Percentiles rank a stretch among this genome's conserved stretches.
phyloP scores from a whole-genome alignment of 2,797 vertebrate species.

The Alcedo quadribrachys region DNA sequence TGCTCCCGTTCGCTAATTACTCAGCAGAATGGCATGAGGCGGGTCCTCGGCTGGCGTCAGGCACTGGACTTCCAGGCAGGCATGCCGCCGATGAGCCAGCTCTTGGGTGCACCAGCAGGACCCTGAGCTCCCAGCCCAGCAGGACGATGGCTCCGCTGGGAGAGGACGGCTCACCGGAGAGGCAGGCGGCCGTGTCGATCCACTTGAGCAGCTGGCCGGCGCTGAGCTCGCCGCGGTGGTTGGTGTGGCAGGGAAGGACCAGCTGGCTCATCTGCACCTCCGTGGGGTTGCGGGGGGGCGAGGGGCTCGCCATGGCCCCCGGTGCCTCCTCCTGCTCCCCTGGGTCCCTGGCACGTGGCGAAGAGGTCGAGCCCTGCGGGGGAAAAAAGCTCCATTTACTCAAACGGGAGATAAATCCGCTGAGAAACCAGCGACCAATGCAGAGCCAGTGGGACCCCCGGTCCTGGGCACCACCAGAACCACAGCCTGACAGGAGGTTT shows the following conservation, averaged over 20 bases:
- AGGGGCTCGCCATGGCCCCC: constrained; percentile 72
- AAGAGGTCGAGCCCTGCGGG: constrained; percentile 9
- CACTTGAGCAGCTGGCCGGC: constrained; percentile 94
- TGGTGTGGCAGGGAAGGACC: constrained; percentile 93
- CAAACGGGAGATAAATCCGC: neutral
- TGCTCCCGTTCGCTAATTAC: neutral
- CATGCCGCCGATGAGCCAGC: neutral
- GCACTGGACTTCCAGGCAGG: neutral
- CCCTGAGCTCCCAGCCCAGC: neutral
- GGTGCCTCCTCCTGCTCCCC: neutral
- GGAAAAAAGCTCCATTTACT: rapidly evolving
- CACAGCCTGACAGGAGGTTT: neutral
- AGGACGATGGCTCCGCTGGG: neutral
- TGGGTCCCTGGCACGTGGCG: neutral
- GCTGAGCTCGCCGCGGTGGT: constrained; percentile 90
- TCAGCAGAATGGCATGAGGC: neutral
- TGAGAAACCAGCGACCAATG: rapidly evolving
- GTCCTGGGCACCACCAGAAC: neutral
- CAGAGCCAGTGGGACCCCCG: neutral
- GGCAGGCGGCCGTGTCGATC: constrained; percentile 96
- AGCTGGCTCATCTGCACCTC: constrained; percentile 98
- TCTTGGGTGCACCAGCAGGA: neutral
- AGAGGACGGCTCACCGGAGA: constrained; percentile 83
- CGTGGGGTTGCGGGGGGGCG: constrained; percentile 83
- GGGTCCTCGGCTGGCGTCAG: neutral